Percentiles rank a stretch among this genome's conserved stretches.
phyloP scores from a whole-genome alignment of 2,113 vertebrate genomes.

The Clarias macrocephalus region DNA sequence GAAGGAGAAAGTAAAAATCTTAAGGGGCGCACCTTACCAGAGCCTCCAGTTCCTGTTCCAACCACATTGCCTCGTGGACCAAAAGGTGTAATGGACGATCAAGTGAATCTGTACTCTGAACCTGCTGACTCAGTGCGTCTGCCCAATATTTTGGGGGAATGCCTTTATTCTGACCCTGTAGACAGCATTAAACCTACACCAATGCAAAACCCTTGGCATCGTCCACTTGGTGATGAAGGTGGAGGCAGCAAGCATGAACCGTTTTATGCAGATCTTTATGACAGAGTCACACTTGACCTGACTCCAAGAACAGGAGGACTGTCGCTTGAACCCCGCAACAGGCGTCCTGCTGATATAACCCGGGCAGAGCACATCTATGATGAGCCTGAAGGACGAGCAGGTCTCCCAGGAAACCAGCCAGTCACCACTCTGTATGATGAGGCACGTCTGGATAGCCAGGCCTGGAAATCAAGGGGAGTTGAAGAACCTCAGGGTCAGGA shows the following conservation, averaged over 20 bases:
- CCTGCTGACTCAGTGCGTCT: conserved; percentile 85
- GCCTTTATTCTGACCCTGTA: conserved; percentile 87
- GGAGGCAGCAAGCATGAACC: conserved; percentile 50
- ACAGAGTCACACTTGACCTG: conserved; percentile 72
- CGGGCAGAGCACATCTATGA: conserved; percentile 87
- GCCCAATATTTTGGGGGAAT: conserved; percentile 63
- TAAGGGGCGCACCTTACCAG: conserved; percentile 78
- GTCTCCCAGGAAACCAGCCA: neutral
- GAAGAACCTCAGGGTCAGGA: conserved; percentile 66
- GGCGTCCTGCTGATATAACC: neutral
- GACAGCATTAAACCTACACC: conserved; percentile 75
- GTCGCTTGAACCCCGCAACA: conserved; percentile 58
- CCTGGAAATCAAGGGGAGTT: conserved; percentile 75
- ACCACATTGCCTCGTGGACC: conserved; percentile 58
- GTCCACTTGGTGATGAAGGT: conserved; percentile 63
- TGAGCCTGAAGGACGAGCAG: conserved; percentile 83
- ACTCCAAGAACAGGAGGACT: conserved; percentile 54
- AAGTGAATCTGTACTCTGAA: conserved; percentile 80
- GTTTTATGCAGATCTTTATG: conserved; percentile 73
- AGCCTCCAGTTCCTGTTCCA: conserved; percentile 66
- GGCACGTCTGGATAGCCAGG: conserved; percentile 68
- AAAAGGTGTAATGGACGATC: conserved; percentile 59
- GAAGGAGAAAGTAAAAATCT: conserved; percentile 61
- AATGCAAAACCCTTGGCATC: conserved; percentile 57
- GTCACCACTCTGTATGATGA: conserved; percentile 75